Evolutionary conservation across 2,113 vertebrate species (phyloP).

Genomic region (Strix aluco): DNA sequence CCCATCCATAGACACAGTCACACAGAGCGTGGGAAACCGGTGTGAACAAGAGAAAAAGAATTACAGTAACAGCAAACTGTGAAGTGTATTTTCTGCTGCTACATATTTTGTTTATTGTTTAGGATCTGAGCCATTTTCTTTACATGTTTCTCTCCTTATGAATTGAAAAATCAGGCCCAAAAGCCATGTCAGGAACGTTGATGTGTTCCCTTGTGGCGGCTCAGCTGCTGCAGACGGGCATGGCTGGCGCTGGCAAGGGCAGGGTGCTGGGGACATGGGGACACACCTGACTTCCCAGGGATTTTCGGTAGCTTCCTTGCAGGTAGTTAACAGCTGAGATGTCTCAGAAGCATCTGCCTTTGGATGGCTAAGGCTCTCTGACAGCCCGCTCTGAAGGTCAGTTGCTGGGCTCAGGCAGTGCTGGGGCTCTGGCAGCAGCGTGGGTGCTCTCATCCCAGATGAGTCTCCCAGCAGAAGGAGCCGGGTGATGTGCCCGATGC

Average conservation of each 20-base stretch:
- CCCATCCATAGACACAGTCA: not conserved
- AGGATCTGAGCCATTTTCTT: not conserved
- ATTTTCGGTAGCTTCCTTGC: not conserved
- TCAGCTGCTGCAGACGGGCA: not conserved
- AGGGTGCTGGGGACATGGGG: not conserved
- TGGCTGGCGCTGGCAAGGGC: not conserved
- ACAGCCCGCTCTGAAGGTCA: not conserved
- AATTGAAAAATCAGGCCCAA: not conserved
- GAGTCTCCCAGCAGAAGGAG: not conserved
- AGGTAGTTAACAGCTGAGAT: not conserved
- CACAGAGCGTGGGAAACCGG: not conserved
- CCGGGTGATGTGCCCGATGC: not conserved
- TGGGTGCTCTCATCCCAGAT: too few species aligned
- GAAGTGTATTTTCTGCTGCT: not conserved
- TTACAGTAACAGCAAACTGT: not conserved
- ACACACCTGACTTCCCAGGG: not conserved
- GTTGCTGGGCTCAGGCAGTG: not conserved
- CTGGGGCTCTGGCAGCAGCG: rapidly evolving
- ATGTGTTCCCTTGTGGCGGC: not conserved
- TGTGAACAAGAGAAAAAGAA: not conserved
- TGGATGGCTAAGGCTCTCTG: not conserved
- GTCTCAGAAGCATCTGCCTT: not conserved
- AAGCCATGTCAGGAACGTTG: not conserved
- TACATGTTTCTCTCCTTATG: not conserved
- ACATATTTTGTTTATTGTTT: not conserved